Conservation (phyloP, 2,113 vertebrate genomes). For the Pollimyrus isidori region DNA sequence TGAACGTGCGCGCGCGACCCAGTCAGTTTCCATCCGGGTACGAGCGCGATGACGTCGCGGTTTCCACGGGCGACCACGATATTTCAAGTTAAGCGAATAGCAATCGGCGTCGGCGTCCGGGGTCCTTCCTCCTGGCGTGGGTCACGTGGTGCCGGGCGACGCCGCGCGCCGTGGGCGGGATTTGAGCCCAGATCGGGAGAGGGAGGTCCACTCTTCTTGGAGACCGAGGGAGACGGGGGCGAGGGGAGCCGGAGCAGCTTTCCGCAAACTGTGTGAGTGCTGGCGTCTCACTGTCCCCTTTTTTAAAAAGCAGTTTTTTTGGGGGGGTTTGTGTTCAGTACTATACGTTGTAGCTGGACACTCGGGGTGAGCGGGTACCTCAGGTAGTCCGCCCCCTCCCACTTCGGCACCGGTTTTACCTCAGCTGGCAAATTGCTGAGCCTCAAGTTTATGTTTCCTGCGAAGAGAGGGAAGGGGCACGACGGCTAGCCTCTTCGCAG, state of each 20-base stretch:
- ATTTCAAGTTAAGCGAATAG: conserved; percentile 57
- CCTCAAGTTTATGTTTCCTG: conserved; percentile 16
- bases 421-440: conserved; percentile 12
- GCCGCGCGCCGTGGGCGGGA: conserved; percentile 56
- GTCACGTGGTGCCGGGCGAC: conserved; percentile 57
- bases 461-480: not conserved
- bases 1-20: not conserved
- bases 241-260: conserved; percentile 46
- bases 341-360: not conserved
- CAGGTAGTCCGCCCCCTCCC: not conserved
- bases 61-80: conserved; percentile 63
- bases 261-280: conserved; percentile 57
- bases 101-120: conserved; percentile 46
- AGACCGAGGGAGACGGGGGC: conserved; percentile 60
- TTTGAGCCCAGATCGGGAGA: conserved; percentile 54
- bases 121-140: conserved; percentile 53
- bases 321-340: not conserved
- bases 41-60: conserved; percentile 55
- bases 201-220: conserved; percentile 44
- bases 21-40: conserved; percentile 24
- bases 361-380: not conserved
- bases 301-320: not conserved
- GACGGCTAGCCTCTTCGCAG: not conserved
- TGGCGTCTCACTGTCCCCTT: conserved; percentile 16
- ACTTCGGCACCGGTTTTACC: not conserved